phyloP scores from a whole-genome alignment of 2,888 invertebrate species.

The Dromius quadrimaculatus region DNA sequence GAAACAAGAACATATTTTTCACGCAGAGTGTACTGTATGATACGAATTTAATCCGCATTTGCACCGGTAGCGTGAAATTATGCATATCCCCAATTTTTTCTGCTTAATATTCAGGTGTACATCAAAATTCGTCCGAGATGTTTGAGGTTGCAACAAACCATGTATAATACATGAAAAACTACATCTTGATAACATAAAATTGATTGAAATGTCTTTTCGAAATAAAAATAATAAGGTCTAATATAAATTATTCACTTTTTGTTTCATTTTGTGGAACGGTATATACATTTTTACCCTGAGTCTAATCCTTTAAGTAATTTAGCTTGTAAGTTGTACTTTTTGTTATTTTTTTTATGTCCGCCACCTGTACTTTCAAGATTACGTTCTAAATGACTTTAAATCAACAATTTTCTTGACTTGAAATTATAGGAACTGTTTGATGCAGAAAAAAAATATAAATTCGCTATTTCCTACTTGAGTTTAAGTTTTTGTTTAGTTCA shows the following conservation, averaged over 20 bases:
- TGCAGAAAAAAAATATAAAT: slow-evolving; percentile 9
- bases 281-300: slow-evolving; percentile 5
- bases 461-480: slow-evolving; percentile 26
- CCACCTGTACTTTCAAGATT: slow-evolving; percentile 18
- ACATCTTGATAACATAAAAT: background rate
- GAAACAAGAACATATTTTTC: background rate
- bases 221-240: background rate
- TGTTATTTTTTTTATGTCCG: slow-evolving; percentile 16
- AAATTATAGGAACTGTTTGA: slow-evolving; percentile 23
- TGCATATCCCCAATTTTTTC: slow-evolving; percentile 14
- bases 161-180: background rate
- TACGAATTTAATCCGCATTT: slow-evolving; percentile 19
- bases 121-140: background rate
- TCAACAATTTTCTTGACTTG: slow-evolving; percentile 26
- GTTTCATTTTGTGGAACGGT: slow-evolving; percentile 6
- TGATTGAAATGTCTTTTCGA: background rate
- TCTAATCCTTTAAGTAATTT: slow-evolving; percentile 32
- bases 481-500: too few species aligned
- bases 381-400: slow-evolving; percentile 28
- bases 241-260: background rate
- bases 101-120: background rate
- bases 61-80: slow-evolving; percentile 16
- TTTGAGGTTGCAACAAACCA: background rate
- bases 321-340: slow-evolving; percentile 2
- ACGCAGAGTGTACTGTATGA: background rate